These are phyloP conservation scores for Paramisgurnus dabryanus DNA, from an alignment of 2,113 vertebrate species.

Conservation along the genomic window DNA sequence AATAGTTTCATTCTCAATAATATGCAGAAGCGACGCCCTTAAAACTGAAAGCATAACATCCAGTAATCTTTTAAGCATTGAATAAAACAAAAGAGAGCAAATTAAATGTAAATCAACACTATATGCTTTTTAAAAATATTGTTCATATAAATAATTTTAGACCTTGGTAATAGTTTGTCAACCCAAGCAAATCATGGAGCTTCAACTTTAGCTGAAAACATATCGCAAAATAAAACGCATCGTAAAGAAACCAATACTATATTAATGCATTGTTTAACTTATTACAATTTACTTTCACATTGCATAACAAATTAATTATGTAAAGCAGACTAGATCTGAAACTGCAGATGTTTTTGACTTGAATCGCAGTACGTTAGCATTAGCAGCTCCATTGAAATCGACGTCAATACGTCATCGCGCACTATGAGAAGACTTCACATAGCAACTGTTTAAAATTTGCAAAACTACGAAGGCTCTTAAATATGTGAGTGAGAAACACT, in stretches of 20 bases:
- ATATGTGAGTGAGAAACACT: background rate
- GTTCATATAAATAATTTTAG: background rate
- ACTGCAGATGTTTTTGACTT: background rate
- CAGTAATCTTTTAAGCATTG: background rate
- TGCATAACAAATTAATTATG: too few species aligned
- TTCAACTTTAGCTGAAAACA: background rate
- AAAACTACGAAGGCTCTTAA: background rate
- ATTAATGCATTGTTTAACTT: too few species aligned
- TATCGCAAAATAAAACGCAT: background rate
- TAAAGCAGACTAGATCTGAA: too few species aligned
- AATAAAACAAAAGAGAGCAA: background rate
- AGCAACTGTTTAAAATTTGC: background rate
- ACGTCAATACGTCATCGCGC: background rate
- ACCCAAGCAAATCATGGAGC: background rate
- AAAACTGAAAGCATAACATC: background rate
- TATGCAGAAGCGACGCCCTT: background rate
- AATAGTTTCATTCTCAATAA: too few species aligned
- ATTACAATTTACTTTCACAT: too few species aligned
- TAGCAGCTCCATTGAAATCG: slow-evolving; percentile 15
- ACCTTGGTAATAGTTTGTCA: too few species aligned
- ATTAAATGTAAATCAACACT: background rate
- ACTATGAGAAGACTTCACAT: background rate
- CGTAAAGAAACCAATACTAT: too few species aligned
- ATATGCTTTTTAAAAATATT: background rate
- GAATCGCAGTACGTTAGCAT: background rate